phyloP scores from a whole-genome alignment of 2,888 invertebrate genomes.

The Ophion slaviceki region DNA sequence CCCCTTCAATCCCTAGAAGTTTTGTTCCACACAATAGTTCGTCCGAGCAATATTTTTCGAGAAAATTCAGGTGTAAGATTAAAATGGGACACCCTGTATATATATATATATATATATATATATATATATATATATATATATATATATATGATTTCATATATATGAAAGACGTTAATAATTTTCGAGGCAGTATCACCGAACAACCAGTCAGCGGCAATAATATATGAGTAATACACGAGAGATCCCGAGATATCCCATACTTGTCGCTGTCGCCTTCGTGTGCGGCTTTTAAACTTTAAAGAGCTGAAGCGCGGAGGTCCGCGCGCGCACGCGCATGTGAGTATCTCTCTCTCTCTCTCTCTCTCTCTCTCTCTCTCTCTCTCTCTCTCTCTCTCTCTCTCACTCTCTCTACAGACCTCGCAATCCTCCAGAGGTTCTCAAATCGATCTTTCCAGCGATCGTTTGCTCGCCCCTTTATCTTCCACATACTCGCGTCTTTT shows the following conservation, averaged over 20 bases:
- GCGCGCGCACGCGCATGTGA: constrained; percentile 53
- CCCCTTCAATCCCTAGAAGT: too few species aligned
- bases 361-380: constrained; percentile 51
- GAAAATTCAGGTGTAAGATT: too few species aligned
- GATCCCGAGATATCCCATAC: constrained; percentile 30
- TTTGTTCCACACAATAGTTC: too few species aligned
- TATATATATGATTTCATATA: too few species aligned
- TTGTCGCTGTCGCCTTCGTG: constrained; percentile 52
- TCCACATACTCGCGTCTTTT: not conserved
- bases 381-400: constrained; percentile 63
- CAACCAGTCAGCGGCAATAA: not conserved
- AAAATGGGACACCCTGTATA: too few species aligned
- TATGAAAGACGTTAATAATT: constrained; percentile 73
- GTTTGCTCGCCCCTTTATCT: not conserved
- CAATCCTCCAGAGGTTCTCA: constrained; percentile 76
- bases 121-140: not conserved
- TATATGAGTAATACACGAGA: constrained; percentile 22
- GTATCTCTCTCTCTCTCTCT: constrained; percentile 64
- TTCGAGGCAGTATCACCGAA: constrained; percentile 64
- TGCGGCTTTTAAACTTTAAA: constrained; percentile 82
- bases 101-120: too few species aligned
- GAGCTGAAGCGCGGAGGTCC: constrained; percentile 70
- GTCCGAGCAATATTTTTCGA: too few species aligned
- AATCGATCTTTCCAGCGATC: constrained; percentile 9
- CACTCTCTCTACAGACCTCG: constrained; percentile 63